Base-by-base conservation (phyloP, 2,797 vertebrate species). In the Galaxias olidus region DNA sequence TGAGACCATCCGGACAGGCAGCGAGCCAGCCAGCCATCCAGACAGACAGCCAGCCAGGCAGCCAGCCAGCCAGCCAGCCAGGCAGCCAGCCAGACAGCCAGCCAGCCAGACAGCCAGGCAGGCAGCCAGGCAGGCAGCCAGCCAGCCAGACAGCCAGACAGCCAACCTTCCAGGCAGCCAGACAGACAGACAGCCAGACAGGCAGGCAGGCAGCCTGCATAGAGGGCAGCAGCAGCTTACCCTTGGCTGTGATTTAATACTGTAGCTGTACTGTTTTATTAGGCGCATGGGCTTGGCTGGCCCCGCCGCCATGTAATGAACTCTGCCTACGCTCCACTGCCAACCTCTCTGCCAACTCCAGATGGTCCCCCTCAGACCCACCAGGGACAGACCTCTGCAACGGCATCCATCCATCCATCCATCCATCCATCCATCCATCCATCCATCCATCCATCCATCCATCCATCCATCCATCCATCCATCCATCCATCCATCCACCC, bases 161-260 rank as follows among this genome's bases (percentile, higher is more conserved):
- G n/a, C n/a, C n/a, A n/a, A n/a, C n/a, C n/a, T n/a, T n/a, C n/a
- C n/a, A n/a, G n/a, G n/a, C n/a, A n/a, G 17, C 15, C 17, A 54
- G 30, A 87, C 88, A 88, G 84, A 89, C 85, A 85, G 84, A 88
- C 75, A 85, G 76, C n/a, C 14, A 64, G 76, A 78, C 17, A 60
- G 78, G 14, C 19, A 53, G 14, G 18, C 45, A 78, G 68, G 30
- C 30, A 15, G 70, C 18, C 76, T 80, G 73, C 85, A 84, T 84
- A 87, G 85, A 84, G 78, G 65, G 63, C 20, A 59, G 17, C 63
- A 82, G 80, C 79, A 75, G 84, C 80, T 87, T 88, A 88, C 68
- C 63, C 63, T 66, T 66, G 62, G 68, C 74, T 68, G 76, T 81
- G 86, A 83, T 88, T 88, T 83, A 88, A 85, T 88, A 69, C 80